These are phyloP conservation scores for Sinonovacula constricta DNA, from an alignment of 1,140 invertebrate genomes.

Conservation along the genomic window DNA sequence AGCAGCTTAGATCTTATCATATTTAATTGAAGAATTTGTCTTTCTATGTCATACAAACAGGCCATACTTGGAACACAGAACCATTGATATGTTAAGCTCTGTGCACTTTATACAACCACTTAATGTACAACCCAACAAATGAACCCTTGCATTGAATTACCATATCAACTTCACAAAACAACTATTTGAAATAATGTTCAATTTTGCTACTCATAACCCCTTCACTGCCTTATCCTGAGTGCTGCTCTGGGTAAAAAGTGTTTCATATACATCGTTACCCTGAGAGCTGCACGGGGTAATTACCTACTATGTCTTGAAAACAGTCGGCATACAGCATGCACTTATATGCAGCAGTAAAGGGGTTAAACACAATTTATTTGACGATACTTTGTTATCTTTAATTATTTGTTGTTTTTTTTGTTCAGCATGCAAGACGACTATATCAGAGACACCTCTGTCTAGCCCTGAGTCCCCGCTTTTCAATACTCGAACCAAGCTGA, in stretches of 20 bases:
- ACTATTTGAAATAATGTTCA: too few relatives aligned
- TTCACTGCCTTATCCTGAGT: too few relatives aligned
- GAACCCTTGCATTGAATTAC: too few relatives aligned
- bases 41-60: neutral
- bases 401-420: slow-evolving; percentile 12
- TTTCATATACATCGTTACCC: too few relatives aligned
- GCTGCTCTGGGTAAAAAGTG: too few relatives aligned
- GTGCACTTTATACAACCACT: neutral
- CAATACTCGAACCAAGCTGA: slow-evolving; percentile 39
- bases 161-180: too few relatives aligned
- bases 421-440: slow-evolving; percentile 8
- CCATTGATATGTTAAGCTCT: neutral
- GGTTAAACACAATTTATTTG: slow-evolving; percentile 11
- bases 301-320: neutral
- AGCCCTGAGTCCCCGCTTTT: slow-evolving; percentile 54
- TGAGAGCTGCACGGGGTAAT: too few relatives aligned
- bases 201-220: too few relatives aligned
- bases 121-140: too few relatives aligned
- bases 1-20: neutral
- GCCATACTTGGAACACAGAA: slow-evolving; percentile 4
- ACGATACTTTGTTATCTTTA: slow-evolving; percentile 2
- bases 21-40: neutral
- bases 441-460: slow-evolving; percentile 7
- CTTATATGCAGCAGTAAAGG: neutral
- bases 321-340: neutral